Evolutionary conservation across 23 tunicate species (phyloP).

Genomic region (Phallusia fumigata): DNA sequence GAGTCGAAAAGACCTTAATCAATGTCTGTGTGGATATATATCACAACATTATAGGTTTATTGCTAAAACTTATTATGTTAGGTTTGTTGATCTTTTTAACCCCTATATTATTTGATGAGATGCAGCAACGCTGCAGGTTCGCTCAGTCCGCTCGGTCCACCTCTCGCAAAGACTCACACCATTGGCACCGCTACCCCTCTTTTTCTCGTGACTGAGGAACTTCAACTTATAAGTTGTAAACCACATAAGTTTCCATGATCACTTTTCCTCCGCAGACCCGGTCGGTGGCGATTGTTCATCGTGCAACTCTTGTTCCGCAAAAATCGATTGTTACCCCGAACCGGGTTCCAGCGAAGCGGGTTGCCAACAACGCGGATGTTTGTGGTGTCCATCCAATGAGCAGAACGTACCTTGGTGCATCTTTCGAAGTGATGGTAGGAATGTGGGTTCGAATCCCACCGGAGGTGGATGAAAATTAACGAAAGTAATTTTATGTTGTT

Average conservation of each 20-base stretch:
- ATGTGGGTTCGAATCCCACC: not conserved
- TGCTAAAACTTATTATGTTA: too few species aligned
- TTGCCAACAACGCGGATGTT: constrained; percentile 82
- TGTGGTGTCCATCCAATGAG: constrained; percentile 76
- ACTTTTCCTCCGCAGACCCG: constrained; percentile 7
- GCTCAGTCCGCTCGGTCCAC: too few species aligned
- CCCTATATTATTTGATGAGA: too few species aligned
- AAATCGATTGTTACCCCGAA: constrained; percentile 88
- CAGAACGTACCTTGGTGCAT: constrained; percentile 93
- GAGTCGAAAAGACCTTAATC: too few species aligned
- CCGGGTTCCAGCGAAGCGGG: constrained; percentile 83
- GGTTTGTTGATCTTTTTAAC: too few species aligned
- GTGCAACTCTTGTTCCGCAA: constrained; percentile 56
- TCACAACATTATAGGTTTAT: too few species aligned
- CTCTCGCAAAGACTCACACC: too few species aligned
- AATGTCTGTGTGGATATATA: too few species aligned
- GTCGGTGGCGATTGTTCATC: constrained; percentile 57
- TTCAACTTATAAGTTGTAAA: not conserved
- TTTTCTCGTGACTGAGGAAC: too few species aligned
- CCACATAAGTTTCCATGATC: not conserved
- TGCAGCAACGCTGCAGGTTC: too few species aligned
- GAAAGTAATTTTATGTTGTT: too few species aligned
- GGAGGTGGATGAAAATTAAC: not conserved
- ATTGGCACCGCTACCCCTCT: too few species aligned
- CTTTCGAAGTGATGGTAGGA: constrained; percentile 33